Conservation (phyloP, 2,888 invertebrate genomes). For the Ectemnius continuus region DNA sequence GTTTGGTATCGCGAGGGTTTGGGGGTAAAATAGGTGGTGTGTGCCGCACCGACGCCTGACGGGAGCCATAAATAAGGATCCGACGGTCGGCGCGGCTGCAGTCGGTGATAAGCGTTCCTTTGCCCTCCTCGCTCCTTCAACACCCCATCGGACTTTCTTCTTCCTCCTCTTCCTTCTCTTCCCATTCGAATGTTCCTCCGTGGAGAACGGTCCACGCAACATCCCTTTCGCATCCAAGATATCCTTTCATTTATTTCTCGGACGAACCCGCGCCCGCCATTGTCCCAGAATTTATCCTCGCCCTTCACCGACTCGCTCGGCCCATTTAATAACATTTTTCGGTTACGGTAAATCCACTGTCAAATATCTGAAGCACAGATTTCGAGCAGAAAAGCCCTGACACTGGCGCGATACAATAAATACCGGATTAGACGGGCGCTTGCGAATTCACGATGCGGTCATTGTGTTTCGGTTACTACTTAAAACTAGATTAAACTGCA, state of each 20-base stretch:
- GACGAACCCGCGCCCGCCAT: neutral
- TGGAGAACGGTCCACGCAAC: constrained; percentile 22
- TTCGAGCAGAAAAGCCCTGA: too few species aligned
- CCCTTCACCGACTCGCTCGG: neutral
- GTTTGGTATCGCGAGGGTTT: constrained; percentile 56
- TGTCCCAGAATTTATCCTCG: neutral
- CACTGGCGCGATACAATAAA: neutral
- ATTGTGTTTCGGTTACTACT: constrained; percentile 25
- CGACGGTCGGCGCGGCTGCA: constrained; percentile 75
- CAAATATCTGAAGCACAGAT: neutral
- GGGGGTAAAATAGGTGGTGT: constrained; percentile 68
- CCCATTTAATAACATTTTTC: neutral
- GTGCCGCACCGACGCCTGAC: constrained; percentile 66
- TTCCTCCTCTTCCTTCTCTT: constrained; percentile 43
- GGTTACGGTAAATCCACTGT: neutral
- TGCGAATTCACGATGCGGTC: neutral
- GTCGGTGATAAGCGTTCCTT: constrained; percentile 74
- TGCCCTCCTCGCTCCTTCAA: constrained; percentile 50
- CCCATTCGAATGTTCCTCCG: constrained; percentile 27
- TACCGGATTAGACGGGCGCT: neutral
- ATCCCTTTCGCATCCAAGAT: constrained; percentile 13
- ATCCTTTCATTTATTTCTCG: constrained; percentile 6
- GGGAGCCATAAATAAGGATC: constrained; percentile 76
- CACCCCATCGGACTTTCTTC: constrained; percentile 46
- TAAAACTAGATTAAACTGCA: constrained; percentile 48